A percentile compares a stretch with the other conserved stretches of the same genome.
Conservation (phyloP, 2,113 vertebrate genomes). For the Nothoprocta pentlandii region DNA sequence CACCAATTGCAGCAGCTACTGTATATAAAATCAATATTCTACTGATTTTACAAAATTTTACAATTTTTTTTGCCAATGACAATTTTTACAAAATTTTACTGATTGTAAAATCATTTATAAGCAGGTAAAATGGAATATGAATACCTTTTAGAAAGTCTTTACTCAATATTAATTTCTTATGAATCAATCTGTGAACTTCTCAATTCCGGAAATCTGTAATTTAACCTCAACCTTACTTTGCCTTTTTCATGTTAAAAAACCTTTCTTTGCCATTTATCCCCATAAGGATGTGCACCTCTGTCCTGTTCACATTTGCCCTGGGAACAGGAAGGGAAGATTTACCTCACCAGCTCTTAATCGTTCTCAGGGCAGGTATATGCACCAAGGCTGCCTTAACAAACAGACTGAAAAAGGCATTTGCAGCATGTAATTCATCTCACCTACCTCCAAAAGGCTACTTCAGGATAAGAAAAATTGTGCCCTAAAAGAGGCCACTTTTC, state of each 20-base stretch:
- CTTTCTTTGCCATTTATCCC: too few species aligned
- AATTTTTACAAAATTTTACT: too few species aligned
- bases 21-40: background rate
- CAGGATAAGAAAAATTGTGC: slow-evolving; percentile 42
- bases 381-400: background rate
- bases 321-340: background rate
- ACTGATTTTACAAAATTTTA: too few species aligned
- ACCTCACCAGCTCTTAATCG: background rate
- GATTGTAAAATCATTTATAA: too few species aligned
- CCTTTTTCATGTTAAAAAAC: background rate
- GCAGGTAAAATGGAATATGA: background rate
- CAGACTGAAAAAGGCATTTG: background rate
- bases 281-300: background rate
- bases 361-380: background rate
- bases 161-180: background rate
- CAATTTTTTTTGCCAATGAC: too few species aligned
- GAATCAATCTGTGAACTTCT: background rate
- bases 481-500: slow-evolving; percentile 34
- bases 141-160: background rate
- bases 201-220: background rate
- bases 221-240: background rate
- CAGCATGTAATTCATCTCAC: slow-evolving; percentile 49
- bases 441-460: slow-evolving; percentile 11
- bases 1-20: background rate
- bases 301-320: background rate